phyloP scores from a whole-genome alignment of 1,140 invertebrate genomes.

The Papilio polytes region DNA sequence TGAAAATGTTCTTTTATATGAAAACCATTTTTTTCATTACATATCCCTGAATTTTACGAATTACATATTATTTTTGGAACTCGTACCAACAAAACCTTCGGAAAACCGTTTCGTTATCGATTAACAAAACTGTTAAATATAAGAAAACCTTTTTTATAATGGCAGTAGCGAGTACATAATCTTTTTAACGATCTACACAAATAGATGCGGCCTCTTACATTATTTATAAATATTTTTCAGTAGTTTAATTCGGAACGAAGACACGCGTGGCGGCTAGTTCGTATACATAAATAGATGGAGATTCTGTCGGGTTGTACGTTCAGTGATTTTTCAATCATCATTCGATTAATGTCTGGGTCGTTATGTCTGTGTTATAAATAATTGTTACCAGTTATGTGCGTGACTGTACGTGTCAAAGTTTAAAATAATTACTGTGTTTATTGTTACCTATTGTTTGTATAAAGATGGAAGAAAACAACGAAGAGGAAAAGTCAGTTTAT shows the following conservation, averaged over 20 bases:
- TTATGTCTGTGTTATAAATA: neutral
- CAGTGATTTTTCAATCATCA: conserved; percentile 28
- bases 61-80: too few relatives aligned
- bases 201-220: conserved; percentile 2
- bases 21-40: too few relatives aligned
- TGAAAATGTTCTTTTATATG: neutral
- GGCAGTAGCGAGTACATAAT: neutral
- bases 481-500: neutral
- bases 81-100: too few relatives aligned
- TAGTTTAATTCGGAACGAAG: conserved; percentile 1
- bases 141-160: neutral
- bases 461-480: neutral
- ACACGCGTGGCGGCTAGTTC: neutral
- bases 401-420: neutral
- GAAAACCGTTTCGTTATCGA: too few relatives aligned
- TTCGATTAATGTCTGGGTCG: neutral
- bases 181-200: neutral
- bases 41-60: too few relatives aligned
- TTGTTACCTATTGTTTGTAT: neutral
- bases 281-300: conserved; percentile 28
- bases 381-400: neutral
- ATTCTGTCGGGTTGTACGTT: conserved; percentile 11
- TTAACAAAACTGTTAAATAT: neutral
- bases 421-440: neutral
- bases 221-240: conserved; percentile 23